phyloP scores from a whole-genome alignment of 2,113 vertebrate genomes.

The Gila orcuttii region DNA sequence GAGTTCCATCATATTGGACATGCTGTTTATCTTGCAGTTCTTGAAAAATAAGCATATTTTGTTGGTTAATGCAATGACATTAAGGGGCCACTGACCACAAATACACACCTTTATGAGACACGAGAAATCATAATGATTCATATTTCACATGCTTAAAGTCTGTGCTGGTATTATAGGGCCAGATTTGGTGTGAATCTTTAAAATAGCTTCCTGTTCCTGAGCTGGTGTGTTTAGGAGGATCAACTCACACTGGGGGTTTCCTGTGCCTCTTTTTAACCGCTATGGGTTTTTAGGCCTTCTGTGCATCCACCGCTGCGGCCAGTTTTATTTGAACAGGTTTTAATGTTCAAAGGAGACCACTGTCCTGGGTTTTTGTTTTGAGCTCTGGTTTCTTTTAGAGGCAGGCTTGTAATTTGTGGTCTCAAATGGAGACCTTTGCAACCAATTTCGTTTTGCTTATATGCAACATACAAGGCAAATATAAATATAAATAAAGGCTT shows the following conservation, averaged over 20 bases:
- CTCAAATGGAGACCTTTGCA: slow-evolving; percentile 50
- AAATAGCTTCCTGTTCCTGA: neutral
- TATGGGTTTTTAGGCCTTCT: neutral
- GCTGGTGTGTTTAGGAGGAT: slow-evolving; percentile 12
- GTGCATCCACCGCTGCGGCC: neutral
- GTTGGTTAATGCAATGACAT: neutral
- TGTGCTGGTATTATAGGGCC: neutral
- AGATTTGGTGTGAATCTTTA: neutral
- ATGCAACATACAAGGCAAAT: slow-evolving; percentile 36
- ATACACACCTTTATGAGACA: too few species aligned
- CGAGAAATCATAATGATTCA: too few species aligned
- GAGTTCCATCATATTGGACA: neutral
- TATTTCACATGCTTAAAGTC: too few species aligned
- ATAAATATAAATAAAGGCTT: slow-evolving; percentile 54
- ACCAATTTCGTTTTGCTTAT: slow-evolving; percentile 53
- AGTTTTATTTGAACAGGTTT: slow-evolving; percentile 50
- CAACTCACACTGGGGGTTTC: neutral
- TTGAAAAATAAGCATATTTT: neutral
- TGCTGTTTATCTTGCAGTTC: neutral
- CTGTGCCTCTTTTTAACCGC: neutral
- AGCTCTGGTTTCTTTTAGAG: slow-evolving; percentile 48
- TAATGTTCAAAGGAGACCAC: slow-evolving; percentile 47
- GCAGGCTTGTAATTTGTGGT: slow-evolving; percentile 63
- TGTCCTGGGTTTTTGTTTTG: slow-evolving; percentile 52
- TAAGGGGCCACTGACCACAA: neutral